Base-by-base conservation (phyloP, 2,888 invertebrate species). In the Anoplius nigerrimus region DNA sequence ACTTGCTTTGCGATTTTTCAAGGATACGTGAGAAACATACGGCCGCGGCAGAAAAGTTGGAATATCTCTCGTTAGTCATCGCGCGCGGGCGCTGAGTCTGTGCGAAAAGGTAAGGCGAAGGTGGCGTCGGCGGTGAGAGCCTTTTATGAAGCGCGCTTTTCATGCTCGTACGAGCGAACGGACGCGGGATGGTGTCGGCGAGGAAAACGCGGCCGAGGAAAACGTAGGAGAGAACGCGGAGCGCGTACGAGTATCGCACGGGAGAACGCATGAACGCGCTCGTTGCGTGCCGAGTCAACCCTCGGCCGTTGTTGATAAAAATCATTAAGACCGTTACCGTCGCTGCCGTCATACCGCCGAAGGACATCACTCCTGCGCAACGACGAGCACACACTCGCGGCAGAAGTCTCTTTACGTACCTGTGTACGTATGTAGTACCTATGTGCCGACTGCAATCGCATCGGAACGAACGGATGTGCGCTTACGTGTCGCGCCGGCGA, bases 21-120 rank as follows among this genome's bases (percentile, higher is more conserved):
- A 48, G 48, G 48, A 4, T 18, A 48, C 48, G 48, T n/a, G 48
- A 48, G 48, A 48, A n/a, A 48, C 48, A 18, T 48, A 48, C 48
- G 34, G 34, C 34, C 6, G 34, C 34, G 34, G n/a, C 34, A 6
- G 34, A 34, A 34, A 34, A 34, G 34, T 34, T 16, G 16, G 48
- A 48, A 11, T 18, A 18, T 48, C 18, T 48, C 48, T 18, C 48
- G 16, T 18, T 8, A 48, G 48, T 48, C 48, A 48, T 34, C 34
- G 34, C 34, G 34, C 34, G 34, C 34, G 34, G 11, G 34, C 34
- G 34, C 1, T 16, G 13, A 48, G 48, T 15, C 8, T 48, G 18
- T 8, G 48, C 48, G 48, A 48, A 18, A 48, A 48, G n/a, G 11
- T 34, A 34, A 34, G 11, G 34, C 34, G 27, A 5, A 2, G 27